These are phyloP conservation scores for Chorisops tibialis DNA, from an alignment of 2,888 invertebrate species.

Conservation along the genomic window DNA sequence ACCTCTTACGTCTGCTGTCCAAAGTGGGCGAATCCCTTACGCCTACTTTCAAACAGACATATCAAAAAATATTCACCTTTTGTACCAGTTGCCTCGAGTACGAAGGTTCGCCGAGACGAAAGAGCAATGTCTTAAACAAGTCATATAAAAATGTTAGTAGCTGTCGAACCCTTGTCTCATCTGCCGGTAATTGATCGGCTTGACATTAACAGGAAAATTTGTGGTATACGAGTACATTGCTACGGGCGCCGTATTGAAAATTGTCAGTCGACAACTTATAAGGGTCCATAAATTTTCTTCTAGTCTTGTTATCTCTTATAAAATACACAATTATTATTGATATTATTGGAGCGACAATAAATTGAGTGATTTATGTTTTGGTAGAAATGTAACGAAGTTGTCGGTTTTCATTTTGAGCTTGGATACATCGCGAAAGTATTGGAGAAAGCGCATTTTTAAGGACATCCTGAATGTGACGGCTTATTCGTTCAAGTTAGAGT, in stretches of 20 bases:
- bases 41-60: not conserved
- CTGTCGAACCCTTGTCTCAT: slow-evolving; percentile 24
- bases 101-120: not conserved
- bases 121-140: slow-evolving; percentile 4
- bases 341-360: not conserved
- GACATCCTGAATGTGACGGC: no score
- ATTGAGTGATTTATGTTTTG: not conserved
- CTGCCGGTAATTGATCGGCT: slow-evolving; percentile 13
- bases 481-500: no score
- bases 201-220: not conserved
- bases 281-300: not conserved
- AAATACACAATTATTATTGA: not conserved
- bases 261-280: not conserved
- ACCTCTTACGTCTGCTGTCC: not conserved
- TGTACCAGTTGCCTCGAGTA: not conserved
- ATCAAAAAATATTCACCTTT: not conserved
- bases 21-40: not conserved
- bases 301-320: not conserved
- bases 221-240: not conserved
- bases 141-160: slow-evolving; percentile 6
- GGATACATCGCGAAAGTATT: no score
- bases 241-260: not conserved
- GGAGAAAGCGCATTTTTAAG: no score
- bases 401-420: no score
- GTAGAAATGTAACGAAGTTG: not conserved